Percentiles rank a stretch among this genome's conserved stretches.
These are phyloP conservation scores for Hymenochirus boettgeri DNA, from an alignment of 2,113 vertebrate genomes.

Conservation along the genomic window DNA sequence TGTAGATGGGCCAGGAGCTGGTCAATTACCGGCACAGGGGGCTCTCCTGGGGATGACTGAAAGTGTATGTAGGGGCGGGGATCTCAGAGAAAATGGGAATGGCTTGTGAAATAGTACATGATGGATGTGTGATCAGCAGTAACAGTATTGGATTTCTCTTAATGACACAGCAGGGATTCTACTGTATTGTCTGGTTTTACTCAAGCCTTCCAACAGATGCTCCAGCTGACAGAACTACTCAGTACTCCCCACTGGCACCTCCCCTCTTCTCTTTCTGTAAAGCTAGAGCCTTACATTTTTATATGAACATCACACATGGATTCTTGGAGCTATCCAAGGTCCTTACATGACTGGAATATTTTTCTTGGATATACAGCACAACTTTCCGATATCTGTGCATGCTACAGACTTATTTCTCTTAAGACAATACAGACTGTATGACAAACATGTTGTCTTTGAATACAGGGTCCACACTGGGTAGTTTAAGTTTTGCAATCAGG, in stretches of 20 bases:
- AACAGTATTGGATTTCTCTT: conserved; percentile 33
- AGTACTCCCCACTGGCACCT: conserved; percentile 3
- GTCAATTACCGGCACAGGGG: conserved; percentile 42
- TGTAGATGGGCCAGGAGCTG: conserved; percentile 30
- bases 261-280: conserved; percentile 9
- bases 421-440: too few species aligned
- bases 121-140: conserved; percentile 29
- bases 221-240: conserved; percentile 9
- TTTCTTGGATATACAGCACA: too few species aligned
- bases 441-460: too few species aligned
- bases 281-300: background rate
- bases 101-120: conserved; percentile 30
- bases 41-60: conserved; percentile 39
- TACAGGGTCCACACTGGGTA: too few species aligned
- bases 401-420: too few species aligned
- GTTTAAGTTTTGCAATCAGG: too few species aligned
- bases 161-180: conserved; percentile 11
- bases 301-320: background rate
- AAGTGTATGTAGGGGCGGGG: conserved; percentile 33
- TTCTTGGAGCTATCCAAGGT: conserved; percentile 32
- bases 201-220: background rate
- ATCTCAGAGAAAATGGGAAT: conserved; percentile 32
- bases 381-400: too few species aligned
- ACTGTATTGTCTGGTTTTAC: conserved; percentile 34
- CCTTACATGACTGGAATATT: conserved; percentile 15